A percentile compares a stretch with the other conserved stretches of the same genome.
Evolutionary conservation across 2,113 vertebrate species (phyloP).

Genomic region (Carassius carassius): DNA sequence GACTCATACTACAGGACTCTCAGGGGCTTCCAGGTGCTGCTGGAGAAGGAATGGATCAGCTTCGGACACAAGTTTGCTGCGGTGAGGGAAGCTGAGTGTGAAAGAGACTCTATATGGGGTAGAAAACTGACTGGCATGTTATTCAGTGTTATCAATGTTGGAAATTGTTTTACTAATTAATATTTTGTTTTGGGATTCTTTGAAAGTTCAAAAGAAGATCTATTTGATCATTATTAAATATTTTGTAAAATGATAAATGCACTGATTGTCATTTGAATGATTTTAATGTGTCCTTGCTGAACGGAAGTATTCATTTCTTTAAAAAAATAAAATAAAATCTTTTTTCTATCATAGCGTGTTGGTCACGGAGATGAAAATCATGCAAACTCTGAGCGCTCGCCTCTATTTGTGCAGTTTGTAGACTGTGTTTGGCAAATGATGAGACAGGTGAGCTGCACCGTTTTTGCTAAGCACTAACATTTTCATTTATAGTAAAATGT

Average conservation of each 20-base stretch:
- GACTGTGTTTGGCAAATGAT: slow-evolving; percentile 99
- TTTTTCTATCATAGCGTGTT: slow-evolving; percentile 77
- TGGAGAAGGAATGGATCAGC: slow-evolving; percentile 83
- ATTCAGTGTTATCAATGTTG: no score
- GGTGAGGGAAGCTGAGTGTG: slow-evolving; percentile 72
- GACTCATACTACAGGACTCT: slow-evolving; percentile 77
- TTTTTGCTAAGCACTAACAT: neutral
- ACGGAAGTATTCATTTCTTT: neutral
- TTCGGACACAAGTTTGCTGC: slow-evolving; percentile 93
- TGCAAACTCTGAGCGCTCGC: slow-evolving; percentile 90
- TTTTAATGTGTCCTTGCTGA: neutral
- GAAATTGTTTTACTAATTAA: no score
- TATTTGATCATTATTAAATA: no score
- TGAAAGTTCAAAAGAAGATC: no score
- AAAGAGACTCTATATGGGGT: neutral
- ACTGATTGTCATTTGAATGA: no score
- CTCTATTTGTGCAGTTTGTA: slow-evolving; percentile 96
- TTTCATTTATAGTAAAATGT: neutral
- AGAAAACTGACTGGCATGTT: neutral
- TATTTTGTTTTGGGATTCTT: no score
- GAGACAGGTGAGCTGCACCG: slow-evolving; percentile 82
- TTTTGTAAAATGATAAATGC: no score
- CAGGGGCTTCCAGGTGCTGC: slow-evolving; percentile 81
- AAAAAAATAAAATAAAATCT: neutral
- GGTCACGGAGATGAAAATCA: slow-evolving; percentile 94